Conservation (phyloP, 2,888 invertebrate species). For the Ennomos quercinarius region DNA sequence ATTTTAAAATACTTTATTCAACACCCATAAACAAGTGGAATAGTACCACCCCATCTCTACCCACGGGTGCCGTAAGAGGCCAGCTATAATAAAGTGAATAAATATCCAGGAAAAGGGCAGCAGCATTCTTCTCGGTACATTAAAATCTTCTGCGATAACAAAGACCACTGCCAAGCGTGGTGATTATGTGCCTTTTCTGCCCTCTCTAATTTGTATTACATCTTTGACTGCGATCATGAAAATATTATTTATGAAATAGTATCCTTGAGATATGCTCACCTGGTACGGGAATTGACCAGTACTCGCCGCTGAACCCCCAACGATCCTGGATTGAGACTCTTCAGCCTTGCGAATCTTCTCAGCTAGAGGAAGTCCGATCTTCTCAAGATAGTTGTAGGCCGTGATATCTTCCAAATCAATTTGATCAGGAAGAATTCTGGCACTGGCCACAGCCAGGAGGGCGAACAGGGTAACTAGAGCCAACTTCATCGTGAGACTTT, state of each 20-base stretch:
- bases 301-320: constrained; percentile 47
- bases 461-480: constrained; percentile 29
- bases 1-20: no score
- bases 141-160: no score
- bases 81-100: no score
- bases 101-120: no score
- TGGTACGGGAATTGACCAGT: constrained; percentile 51
- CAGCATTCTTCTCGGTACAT: no score
- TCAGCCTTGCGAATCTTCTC: constrained; percentile 49
- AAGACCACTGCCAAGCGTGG: no score
- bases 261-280: constrained; percentile 31
- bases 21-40: no score
- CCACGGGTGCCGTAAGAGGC: no score
- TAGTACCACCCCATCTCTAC: no score
- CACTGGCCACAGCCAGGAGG: constrained; percentile 38
- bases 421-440: constrained; percentile 14
- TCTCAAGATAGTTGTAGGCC: constrained; percentile 51
- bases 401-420: constrained; percentile 34
- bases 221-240: neutral
- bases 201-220: neutral
- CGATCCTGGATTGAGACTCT: constrained; percentile 47
- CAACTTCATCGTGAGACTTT: constrained; percentile 30
- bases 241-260: no score
- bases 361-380: constrained; percentile 48
- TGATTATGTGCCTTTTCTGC: neutral